Evolutionary conservation across 1,140 invertebrate genomes (phyloP), one percentile per base, ranked within the genome.

Genomic region (Dreissena rostriformis): DNA sequence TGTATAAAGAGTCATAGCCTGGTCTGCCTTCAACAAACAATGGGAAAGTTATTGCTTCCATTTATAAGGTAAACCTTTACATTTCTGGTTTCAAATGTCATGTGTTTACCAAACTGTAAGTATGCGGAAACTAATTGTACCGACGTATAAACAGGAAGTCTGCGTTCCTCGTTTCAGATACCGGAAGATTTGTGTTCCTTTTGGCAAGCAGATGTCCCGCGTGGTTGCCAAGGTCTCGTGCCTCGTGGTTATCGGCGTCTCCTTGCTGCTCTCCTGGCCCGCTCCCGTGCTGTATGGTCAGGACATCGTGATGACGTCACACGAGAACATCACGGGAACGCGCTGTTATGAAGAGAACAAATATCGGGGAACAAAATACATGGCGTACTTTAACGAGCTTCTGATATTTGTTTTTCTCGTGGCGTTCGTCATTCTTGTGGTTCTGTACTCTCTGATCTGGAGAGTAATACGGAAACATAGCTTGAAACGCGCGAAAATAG

Each of bases 211-310:
- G 53, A 70, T 86, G 8, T 66, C 80, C 8, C 39, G n/a, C 0
- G 15, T 10, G 26, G 29, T 67, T 10, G 84, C 88, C 8, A 86
- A 88, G 73, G 17, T 87, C 0, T 77, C 85, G 0, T 88, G 88
- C 57, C n/a, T 49, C 14, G 15, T 86, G 14, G 78, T 84, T 0
- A 19, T 86, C 19, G 11, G 67, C 15, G 53, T 90, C 22, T 86
- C 86, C 0, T 15, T 87, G 15, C 61, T 67, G 19, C 82, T 88
- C 19, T 86, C 87, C n/a, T 88, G 88, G 88, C 88, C 88, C 1
- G 86, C 86, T 0, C 77, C 88, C 5, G 52, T 90, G 8, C 39
- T 90, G 11, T 88, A 87, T 68, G 88, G 87, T 4, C 78, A 61
- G 24, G 57, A 80, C 24, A 29, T 24, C 6, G 15, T 86, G 19